phyloP scores from a whole-genome alignment of 2,797 vertebrate species.

The Liasis olivaceus region DNA sequence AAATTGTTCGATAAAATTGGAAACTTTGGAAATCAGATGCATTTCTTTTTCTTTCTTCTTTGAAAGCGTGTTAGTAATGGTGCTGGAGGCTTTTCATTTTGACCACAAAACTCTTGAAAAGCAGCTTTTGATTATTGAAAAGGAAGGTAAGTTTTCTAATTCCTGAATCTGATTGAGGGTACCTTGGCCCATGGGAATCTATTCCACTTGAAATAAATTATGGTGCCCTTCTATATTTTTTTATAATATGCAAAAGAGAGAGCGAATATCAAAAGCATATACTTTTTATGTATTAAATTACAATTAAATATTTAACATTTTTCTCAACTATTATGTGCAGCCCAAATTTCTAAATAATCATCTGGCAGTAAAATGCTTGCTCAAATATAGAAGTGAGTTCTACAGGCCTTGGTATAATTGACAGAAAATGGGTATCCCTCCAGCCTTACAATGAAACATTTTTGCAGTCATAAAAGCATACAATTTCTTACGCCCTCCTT shows the following conservation, averaged over 20 bases:
- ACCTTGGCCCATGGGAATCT: too few species aligned
- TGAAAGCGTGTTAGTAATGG: slow-evolving; percentile 87
- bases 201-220: neutral
- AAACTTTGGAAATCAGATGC: neutral
- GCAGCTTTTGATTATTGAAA: slow-evolving; percentile 83
- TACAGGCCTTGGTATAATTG: too few species aligned
- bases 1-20: neutral
- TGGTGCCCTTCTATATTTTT: neutral
- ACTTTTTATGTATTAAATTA: too few species aligned
- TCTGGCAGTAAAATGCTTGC: too few species aligned
- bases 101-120: slow-evolving; percentile 87
- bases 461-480: too few species aligned
- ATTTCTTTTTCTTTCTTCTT: neutral
- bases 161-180: neutral
- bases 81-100: slow-evolving; percentile 95
- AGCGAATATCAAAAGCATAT: too few species aligned
- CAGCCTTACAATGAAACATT: too few species aligned
- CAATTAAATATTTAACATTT: too few species aligned
- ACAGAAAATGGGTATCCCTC: too few species aligned
- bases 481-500: neutral
- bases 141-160: slow-evolving; percentile 76
- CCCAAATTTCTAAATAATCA: too few species aligned
- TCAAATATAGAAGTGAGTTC: too few species aligned
- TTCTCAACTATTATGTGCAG: too few species aligned
- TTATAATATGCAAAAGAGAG: neutral